Evolutionary conservation across 2,113 vertebrate genomes (phyloP), one percentile per base, ranked within the genome.

Genomic region (Melanerpes formicivorus): DNA sequence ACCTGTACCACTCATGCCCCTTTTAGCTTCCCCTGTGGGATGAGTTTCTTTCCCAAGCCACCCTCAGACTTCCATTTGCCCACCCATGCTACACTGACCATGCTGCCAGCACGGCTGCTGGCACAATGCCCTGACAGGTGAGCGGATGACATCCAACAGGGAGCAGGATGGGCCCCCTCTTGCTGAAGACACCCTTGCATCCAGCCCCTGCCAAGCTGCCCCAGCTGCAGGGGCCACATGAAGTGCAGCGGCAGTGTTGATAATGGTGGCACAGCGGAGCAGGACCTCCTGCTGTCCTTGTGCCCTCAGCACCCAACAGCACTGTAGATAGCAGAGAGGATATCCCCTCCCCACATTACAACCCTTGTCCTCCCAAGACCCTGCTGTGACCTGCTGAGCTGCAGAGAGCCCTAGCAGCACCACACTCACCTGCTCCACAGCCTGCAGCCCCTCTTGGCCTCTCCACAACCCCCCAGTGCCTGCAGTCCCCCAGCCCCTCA

Each of bases 401-500:
- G 48, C 4, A 0, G 29, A n/a, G 60, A 52, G 34, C 26, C 32
- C 17, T 10, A 2, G 72, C 1, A 1, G 52, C 64, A 50, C 13
- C 2, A 3, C 78, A 90, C 91, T 92, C 77, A 93, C 65, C 77
- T 86, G 86, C 65, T 58, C 48, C 6, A 1, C 18, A 52, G 23
- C 52, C 32, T 6, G 3, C 46, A 66, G 56, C 11, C 37, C 18
- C 34, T 67, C 58, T 54, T 3, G 2, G 23, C 27, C 32, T 75
- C 56, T 73, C 30, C 1, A 9, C 34, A 56, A 48, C 87, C 74
- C 34, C 60, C 73, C 2, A 1, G 8, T 50, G 48, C 70, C 65
- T 23, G 1, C 27, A 70, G 50, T 21, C 23, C 77, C 52, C 64
- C 58, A 22, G 46, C 60, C 60, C 87, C 96, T 97, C 98, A 99